phyloP scores from a whole-genome alignment of 2,113 vertebrate genomes.

The Hippocampus guttulatus region DNA sequence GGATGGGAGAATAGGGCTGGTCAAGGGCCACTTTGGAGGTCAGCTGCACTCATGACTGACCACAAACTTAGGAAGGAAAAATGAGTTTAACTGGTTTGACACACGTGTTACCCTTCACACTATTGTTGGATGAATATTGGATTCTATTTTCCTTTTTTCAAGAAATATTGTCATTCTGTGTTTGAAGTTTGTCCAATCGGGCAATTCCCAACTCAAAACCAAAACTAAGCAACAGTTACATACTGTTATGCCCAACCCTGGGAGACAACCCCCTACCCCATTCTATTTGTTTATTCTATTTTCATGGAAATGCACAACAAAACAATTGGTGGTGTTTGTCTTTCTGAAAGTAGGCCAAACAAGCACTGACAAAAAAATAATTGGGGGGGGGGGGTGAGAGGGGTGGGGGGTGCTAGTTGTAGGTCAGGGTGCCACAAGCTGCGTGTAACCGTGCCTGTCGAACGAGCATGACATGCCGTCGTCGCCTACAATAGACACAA shows the following conservation, averaged over 20 bases:
- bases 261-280: background rate
- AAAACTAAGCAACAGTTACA: background rate
- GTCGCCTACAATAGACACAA: conserved; percentile 58
- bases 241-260: background rate
- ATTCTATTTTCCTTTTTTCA: background rate
- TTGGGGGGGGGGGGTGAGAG: conserved; percentile 29
- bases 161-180: background rate
- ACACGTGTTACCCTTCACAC: background rate
- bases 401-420: conserved; percentile 33
- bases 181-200: conserved; percentile 11
- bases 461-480: conserved; percentile 57
- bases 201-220: background rate
- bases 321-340: conserved; percentile 71
- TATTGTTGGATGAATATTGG: background rate
- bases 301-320: conserved; percentile 69
- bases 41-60: conserved; percentile 21
- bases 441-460: conserved; percentile 58
- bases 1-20: conserved; percentile 8
- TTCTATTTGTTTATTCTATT: conserved; percentile 62
- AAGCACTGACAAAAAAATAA: conserved; percentile 68
- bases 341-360: conserved; percentile 76
- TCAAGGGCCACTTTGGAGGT: conserved; percentile 31
- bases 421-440: conserved; percentile 67
- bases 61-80: conserved; percentile 41
- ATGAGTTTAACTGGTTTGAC: background rate